Conservation (phyloP, 2,113 vertebrate genomes). For the Podarcis raffonei region DNA sequence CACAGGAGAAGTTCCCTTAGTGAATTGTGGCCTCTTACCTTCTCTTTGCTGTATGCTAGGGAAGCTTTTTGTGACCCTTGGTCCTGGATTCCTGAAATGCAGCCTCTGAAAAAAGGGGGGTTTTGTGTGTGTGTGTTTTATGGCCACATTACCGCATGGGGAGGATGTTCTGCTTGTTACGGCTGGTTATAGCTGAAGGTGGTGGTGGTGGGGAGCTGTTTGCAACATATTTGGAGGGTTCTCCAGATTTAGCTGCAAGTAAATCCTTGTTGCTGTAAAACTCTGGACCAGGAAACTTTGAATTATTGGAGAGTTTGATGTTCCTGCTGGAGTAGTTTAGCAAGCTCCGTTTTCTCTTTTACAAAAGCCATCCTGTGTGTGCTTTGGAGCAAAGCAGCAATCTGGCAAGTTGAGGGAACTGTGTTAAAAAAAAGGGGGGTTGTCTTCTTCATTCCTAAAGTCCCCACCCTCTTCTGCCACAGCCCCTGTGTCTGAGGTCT, state of each 20-base stretch:
- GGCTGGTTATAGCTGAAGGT: background rate
- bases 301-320: background rate
- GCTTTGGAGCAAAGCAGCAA: background rate
- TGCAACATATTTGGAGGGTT: background rate
- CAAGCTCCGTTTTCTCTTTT: background rate
- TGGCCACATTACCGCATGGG: background rate
- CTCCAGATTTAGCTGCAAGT: background rate
- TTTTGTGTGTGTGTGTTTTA: background rate
- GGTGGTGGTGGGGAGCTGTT: background rate
- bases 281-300: background rate
- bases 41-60: background rate
- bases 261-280: background rate
- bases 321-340: background rate
- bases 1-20: background rate
- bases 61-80: background rate
- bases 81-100: background rate
- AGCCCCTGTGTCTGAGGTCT: no score
- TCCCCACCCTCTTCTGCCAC: background rate
- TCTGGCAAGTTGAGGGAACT: no score
- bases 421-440: background rate
- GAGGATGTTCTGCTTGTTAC: background rate
- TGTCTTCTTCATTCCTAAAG: background rate
- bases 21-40: background rate
- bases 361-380: background rate
- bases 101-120: background rate